A percentile compares a stretch with the other conserved stretches of the same genome.
phyloP scores from a whole-genome alignment of 2,888 invertebrate genomes.

The Clostera curtula region DNA sequence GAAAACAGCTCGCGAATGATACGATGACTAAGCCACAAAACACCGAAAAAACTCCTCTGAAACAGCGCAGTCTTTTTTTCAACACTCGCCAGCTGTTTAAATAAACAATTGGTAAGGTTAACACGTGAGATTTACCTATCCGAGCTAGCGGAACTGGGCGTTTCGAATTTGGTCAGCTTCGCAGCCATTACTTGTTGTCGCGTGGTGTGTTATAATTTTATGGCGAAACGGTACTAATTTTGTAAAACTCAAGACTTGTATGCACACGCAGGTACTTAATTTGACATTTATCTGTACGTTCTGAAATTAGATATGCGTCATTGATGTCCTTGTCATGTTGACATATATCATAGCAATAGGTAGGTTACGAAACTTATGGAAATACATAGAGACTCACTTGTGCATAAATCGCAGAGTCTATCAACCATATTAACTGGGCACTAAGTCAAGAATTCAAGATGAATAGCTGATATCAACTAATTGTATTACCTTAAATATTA shows the following conservation, averaged over 20 bases:
- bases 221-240: slow-evolving; percentile 23
- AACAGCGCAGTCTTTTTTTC: slow-evolving; percentile 41
- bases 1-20: slow-evolving; percentile 31
- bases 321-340: slow-evolving; percentile 11
- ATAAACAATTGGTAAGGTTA: slow-evolving; percentile 57
- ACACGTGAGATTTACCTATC: slow-evolving; percentile 82
- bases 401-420: no score
- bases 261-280: slow-evolving; percentile 41
- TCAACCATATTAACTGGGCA: no score
- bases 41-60: slow-evolving; percentile 43
- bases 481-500: no score
- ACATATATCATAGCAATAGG: no score
- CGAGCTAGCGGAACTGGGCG: slow-evolving; percentile 92
- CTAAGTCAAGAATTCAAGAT: no score
- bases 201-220: slow-evolving; percentile 24
- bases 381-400: no score
- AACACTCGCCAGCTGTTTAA: slow-evolving; percentile 64
- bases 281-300: slow-evolving; percentile 29
- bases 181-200: slow-evolving; percentile 58
- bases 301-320: slow-evolving; percentile 21
- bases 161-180: slow-evolving; percentile 81
- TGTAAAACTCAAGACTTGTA: slow-evolving; percentile 35
- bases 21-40: slow-evolving; percentile 43
- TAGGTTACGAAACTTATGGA: no score
- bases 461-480: no score